Evolutionary conservation across 2,888 invertebrate genomes (phyloP).

Genomic region (Eupithecia vulgata): DNA sequence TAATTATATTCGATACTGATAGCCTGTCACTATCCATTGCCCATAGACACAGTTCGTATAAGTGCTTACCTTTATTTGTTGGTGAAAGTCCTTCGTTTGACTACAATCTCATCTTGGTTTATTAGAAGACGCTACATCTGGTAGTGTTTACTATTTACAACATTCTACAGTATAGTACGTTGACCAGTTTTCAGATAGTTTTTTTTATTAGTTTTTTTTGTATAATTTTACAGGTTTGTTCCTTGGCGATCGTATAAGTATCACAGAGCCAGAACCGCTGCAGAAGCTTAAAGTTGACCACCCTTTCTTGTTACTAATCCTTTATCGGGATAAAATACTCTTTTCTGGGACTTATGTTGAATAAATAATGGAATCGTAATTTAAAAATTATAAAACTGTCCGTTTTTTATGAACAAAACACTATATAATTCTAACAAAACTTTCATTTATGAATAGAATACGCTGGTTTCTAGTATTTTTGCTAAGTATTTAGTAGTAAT

Average conservation of each 20-base stretch:
- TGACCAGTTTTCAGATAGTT: not conserved
- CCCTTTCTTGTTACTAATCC: conserved; percentile 45
- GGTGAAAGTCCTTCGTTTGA: too few relatives aligned
- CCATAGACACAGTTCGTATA: too few relatives aligned
- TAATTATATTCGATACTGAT: not conserved
- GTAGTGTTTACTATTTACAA: too few relatives aligned
- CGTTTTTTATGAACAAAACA: not conserved
- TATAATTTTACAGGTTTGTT: conserved; percentile 15
- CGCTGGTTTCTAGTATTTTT: not conserved
- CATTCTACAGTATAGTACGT: not conserved
- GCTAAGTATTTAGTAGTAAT: not conserved
- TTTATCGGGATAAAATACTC: conserved; percentile 45
- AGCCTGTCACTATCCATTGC: not conserved
- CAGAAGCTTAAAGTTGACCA: conserved; percentile 43
- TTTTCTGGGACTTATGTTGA: conserved; percentile 46
- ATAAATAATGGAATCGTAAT: not conserved
- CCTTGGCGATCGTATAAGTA: not conserved
- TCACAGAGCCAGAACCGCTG: conserved; percentile 27
- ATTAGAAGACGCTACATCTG: too few relatives aligned
- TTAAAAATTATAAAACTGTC: not conserved
- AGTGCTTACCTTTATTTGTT: not conserved
- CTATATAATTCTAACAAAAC: not conserved
- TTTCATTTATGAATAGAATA: not conserved
- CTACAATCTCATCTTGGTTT: too few relatives aligned
- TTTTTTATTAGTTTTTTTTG: not conserved